Conservation (phyloP, 2,113 vertebrate species). For the Podarcis raffonei region DNA sequence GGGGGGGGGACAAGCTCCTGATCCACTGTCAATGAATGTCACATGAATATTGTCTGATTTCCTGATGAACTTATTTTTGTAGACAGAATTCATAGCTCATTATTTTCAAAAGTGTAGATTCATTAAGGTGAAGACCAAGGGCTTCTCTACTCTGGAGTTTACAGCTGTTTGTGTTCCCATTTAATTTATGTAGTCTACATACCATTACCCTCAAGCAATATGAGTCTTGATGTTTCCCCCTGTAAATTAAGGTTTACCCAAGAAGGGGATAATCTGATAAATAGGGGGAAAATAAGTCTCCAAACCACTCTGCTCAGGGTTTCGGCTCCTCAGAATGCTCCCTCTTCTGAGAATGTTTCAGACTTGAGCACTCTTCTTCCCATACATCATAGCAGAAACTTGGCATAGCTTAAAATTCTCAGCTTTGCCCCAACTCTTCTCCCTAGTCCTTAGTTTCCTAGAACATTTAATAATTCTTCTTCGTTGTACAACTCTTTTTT, state of each 20-base stretch:
- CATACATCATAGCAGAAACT: constrained; percentile 35
- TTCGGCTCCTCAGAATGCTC: constrained; percentile 36
- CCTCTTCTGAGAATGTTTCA: constrained; percentile 17
- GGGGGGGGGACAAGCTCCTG: background rate
- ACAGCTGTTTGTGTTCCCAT: too few species aligned
- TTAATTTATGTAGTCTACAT: too few species aligned
- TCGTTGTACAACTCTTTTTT: constrained; percentile 3
- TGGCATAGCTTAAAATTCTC: background rate
- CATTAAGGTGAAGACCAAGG: background rate
- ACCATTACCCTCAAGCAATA: too few species aligned
- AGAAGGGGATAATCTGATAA: too few species aligned
- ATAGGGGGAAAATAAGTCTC: too few species aligned
- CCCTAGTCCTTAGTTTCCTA: constrained; percentile 1
- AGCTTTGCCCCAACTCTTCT: constrained; percentile 1
- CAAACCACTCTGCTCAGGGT: too few species aligned
- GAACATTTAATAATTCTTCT: background rate
- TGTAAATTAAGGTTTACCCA: too few species aligned
- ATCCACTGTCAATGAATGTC: too few species aligned
- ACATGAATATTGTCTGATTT: background rate
- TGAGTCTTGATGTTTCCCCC: too few species aligned
- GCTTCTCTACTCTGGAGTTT: too few species aligned
- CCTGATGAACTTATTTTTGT: background rate
- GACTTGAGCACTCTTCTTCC: constrained; percentile 22
- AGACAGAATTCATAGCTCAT: background rate
- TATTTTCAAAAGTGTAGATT: background rate